phyloP scores from a whole-genome alignment of 2,888 invertebrate genomes.

The Meiosimyza decipiens region DNA sequence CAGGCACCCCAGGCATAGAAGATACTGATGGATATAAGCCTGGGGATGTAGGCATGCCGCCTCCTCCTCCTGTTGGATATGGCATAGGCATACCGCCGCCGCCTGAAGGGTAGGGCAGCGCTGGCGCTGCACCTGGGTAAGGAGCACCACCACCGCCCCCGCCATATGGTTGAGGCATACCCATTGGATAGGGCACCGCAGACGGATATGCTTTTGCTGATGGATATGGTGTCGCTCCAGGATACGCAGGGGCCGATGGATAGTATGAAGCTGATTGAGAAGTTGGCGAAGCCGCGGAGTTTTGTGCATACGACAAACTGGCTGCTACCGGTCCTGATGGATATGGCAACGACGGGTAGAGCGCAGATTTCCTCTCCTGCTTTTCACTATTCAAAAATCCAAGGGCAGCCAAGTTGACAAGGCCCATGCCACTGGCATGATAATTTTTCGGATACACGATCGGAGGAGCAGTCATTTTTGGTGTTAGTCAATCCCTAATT shows the following conservation, averaged over 20 bases:
- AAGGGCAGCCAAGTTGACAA: slow-evolving; percentile 62
- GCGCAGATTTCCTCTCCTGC: slow-evolving; percentile 44
- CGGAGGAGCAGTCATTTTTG: slow-evolving; percentile 21
- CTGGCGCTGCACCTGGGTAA: slow-evolving; percentile 41
- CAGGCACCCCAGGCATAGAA: neutral
- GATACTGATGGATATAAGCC: slow-evolving; percentile 22
- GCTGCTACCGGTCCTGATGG: slow-evolving; percentile 54
- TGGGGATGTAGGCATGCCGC: neutral
- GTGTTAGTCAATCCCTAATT: too few species aligned
- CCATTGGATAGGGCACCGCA: slow-evolving; percentile 41
- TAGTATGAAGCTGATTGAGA: slow-evolving; percentile 47
- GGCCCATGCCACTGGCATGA: slow-evolving; percentile 63
- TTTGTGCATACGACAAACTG: slow-evolving; percentile 43
- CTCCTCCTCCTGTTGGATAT: slow-evolving; percentile 39
- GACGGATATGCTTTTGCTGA: slow-evolving; percentile 39
- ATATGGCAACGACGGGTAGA: slow-evolving; percentile 61
- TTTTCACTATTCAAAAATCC: slow-evolving; percentile 59
- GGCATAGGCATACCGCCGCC: slow-evolving; percentile 58
- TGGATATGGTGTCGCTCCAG: slow-evolving; percentile 49
- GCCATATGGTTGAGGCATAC: slow-evolving; percentile 47
- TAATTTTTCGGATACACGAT: slow-evolving; percentile 64
- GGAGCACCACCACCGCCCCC: slow-evolving; percentile 43
- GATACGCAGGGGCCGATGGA: slow-evolving; percentile 47
- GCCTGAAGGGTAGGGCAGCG: slow-evolving; percentile 56
- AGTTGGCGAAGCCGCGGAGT: slow-evolving; percentile 39